Conservation (phyloP, 2,113 vertebrate species). For the Okapia johnstoni region DNA sequence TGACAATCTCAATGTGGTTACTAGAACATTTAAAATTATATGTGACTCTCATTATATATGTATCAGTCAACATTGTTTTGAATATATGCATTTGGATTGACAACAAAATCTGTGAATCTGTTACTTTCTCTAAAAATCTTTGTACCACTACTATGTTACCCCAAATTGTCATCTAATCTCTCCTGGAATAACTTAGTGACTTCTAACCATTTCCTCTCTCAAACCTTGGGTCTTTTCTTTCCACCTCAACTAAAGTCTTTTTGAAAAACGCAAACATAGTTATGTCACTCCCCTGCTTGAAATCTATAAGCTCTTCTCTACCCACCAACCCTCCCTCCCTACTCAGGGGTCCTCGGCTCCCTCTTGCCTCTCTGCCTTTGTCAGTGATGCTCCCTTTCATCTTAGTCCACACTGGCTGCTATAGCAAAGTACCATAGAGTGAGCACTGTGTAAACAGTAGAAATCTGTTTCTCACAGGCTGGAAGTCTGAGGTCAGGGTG, state of each 20-base stretch:
- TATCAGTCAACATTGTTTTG: neutral
- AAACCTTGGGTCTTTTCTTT: rapidly evolving
- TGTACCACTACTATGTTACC: rapidly evolving
- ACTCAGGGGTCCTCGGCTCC: neutral
- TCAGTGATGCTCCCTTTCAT: rapidly evolving
- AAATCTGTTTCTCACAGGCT: neutral
- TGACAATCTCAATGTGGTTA: neutral
- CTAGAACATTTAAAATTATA: neutral
- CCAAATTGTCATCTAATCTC: neutral
- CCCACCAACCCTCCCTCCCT: rapidly evolving
- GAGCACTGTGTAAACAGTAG: neutral
- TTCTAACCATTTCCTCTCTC: neutral
- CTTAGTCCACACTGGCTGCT: too few species aligned
- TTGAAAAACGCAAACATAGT: neutral
- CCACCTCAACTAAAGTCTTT: neutral
- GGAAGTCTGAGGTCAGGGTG: neutral
- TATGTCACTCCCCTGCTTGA: neutral
- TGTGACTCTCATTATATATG: neutral
- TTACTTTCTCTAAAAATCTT: neutral
- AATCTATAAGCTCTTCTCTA: too few species aligned
- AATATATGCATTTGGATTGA: neutral
- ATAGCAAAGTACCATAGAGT: neutral
- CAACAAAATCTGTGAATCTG: neutral
- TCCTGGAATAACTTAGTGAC: neutral
- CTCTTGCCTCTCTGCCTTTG: neutral